Evolutionary conservation across 2,797 vertebrate species (phyloP).

Genomic region (Mallotus villosus): DNA sequence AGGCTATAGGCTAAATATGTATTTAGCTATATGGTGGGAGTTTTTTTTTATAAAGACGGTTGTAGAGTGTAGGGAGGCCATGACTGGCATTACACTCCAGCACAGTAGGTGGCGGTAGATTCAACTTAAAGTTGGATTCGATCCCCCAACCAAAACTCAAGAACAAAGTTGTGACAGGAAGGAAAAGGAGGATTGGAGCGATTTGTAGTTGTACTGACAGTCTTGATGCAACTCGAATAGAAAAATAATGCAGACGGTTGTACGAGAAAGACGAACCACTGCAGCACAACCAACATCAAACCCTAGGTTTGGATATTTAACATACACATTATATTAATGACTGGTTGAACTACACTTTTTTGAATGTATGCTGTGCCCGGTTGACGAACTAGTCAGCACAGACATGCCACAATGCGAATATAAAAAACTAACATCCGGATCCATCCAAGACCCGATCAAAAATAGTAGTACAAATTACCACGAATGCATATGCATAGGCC

Average conservation of each 20-base stretch:
- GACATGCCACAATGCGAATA: neutral
- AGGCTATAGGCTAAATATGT: too few relatives aligned
- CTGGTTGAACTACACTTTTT: neutral
- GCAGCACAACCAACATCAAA: constrained; percentile 1
- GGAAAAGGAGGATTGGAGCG: neutral
- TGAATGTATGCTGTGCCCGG: neutral
- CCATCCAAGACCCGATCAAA: neutral
- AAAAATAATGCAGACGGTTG: constrained; percentile 14
- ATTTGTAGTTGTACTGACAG: neutral
- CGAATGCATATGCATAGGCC: too few relatives aligned
- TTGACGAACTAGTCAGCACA: neutral
- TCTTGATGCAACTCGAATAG: too few relatives aligned
- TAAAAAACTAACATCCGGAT: neutral
- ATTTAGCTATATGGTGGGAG: too few relatives aligned
- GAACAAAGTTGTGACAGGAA: neutral
- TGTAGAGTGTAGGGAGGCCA: too few relatives aligned
- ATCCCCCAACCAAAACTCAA: neutral
- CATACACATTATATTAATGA: neutral
- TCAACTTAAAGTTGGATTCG: neutral
- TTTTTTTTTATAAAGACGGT: too few relatives aligned
- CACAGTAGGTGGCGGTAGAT: neutral
- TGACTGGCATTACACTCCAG: neutral
- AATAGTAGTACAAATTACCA: too few relatives aligned
- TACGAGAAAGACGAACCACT: constrained; percentile 17
- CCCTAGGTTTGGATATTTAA: constrained; percentile 17